Evolutionary conservation across 2,113 vertebrate genomes (phyloP).

Genomic region (Oncorhynchus tshawytscha): DNA sequence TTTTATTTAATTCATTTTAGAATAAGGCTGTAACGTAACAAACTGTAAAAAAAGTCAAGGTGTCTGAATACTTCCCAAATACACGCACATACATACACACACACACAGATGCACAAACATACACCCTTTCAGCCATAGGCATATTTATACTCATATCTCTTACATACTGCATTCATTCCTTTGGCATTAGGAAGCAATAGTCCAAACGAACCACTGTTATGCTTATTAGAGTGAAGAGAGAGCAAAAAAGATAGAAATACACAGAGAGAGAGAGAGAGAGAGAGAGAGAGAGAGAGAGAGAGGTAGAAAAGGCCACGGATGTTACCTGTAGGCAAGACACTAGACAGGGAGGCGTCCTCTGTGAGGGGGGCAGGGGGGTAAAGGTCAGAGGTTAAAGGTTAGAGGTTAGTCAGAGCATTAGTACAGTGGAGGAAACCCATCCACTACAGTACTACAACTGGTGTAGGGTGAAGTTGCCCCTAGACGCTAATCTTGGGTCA

Average conservation of each 20-base stretch:
- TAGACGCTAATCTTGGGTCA: neutral
- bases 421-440: constrained; percentile 23
- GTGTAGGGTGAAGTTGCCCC: neutral
- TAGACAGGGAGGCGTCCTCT: constrained; percentile 73
- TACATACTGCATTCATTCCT: neutral
- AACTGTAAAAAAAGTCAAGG: no score
- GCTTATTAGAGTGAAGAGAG: neutral
- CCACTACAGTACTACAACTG: constrained; percentile 2
- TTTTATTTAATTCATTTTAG: no score
- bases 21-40: no score
- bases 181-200: neutral
- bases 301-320: constrained; percentile 11
- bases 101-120: neutral
- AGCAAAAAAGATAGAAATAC: neutral
- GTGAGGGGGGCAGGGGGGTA: constrained; percentile 58
- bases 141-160: neutral
- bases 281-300: neutral
- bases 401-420: constrained; percentile 55
- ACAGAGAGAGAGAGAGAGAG: neutral
- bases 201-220: neutral
- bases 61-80: no score
- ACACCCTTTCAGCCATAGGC: neutral
- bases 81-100: neutral
- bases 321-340: constrained; percentile 76
- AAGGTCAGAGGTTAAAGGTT: constrained; percentile 65